A percentile compares a stretch with the other conserved stretches of the same genome.
Evolutionary conservation across 2,797 vertebrate species (phyloP).

Genomic region (Muscicapa comitata): DNA sequence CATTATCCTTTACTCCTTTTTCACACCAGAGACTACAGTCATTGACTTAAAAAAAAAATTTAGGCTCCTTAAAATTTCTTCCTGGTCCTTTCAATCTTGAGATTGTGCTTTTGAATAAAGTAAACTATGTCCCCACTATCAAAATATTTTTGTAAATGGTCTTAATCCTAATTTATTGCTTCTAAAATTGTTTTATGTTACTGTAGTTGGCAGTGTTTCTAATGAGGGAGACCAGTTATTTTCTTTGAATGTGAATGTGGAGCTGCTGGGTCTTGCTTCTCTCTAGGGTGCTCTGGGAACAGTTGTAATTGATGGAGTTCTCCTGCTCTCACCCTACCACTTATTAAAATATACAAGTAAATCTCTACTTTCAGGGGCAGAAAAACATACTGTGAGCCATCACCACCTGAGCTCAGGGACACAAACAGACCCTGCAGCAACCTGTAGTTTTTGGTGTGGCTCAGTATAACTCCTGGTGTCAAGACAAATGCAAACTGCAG

Average conservation of each 20-base stretch:
- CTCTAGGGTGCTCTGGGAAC: neutral
- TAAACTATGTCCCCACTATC: slow-evolving; percentile 22
- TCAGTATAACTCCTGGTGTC: neutral
- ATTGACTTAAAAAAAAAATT: slow-evolving; percentile 34
- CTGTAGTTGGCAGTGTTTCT: neutral
- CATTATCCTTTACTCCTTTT: slow-evolving; percentile 5
- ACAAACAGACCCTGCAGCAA: neutral
- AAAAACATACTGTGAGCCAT: neutral
- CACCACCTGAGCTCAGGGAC: neutral
- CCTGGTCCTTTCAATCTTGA: neutral
- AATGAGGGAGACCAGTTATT: neutral
- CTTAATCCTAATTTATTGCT: slow-evolving; percentile 68
- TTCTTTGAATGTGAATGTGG: neutral
- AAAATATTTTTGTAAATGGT: slow-evolving; percentile 71
- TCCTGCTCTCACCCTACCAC: neutral
- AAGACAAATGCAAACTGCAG: neutral
- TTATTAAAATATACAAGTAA: neutral
- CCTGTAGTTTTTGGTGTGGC: neutral
- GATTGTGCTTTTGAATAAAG: slow-evolving; percentile 27
- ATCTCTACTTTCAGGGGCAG: neutral
- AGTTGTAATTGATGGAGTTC: neutral
- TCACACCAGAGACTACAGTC: neutral
- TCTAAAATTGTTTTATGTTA: slow-evolving; percentile 63
- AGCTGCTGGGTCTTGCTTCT: slow-evolving; percentile 17
- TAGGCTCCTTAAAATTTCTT: slow-evolving; percentile 39